Evolutionary conservation across 2,113 vertebrate species (phyloP).

Genomic region (Coptodon bakossiorum): DNA sequence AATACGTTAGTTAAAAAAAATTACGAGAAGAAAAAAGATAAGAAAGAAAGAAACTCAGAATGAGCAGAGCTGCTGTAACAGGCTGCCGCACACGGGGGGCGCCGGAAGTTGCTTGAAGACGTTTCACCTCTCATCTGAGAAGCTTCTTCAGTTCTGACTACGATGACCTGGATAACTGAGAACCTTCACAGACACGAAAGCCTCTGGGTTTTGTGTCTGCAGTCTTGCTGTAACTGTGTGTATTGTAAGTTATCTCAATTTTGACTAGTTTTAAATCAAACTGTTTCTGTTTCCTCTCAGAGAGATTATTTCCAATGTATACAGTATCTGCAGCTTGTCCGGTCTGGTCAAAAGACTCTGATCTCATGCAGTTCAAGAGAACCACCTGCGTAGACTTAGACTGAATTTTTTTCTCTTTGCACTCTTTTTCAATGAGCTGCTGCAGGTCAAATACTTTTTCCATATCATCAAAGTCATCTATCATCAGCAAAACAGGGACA

Average conservation of each 20-base stretch:
- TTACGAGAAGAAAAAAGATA: too few species aligned
- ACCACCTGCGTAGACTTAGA: conserved; percentile 72
- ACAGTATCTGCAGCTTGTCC: conserved; percentile 22
- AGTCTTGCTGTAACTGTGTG: too few species aligned
- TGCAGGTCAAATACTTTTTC: conserved; percentile 69
- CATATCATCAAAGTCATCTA: conserved; percentile 79
- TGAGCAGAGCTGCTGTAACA: too few species aligned
- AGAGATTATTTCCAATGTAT: conserved; percentile 65
- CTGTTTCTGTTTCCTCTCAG: conserved; percentile 64
- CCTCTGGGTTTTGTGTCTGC: too few species aligned
- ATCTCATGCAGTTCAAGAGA: conserved; percentile 80
- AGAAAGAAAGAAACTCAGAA: too few species aligned
- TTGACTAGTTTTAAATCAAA: conserved; percentile 76
- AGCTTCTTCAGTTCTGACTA: too few species aligned
- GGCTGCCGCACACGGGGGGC: too few species aligned
- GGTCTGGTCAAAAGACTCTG: conserved; percentile 48
- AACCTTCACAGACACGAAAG: too few species aligned
- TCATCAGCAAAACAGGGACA: conserved; percentile 76
- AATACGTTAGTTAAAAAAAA: too few species aligned
- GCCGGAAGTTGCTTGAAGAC: too few species aligned
- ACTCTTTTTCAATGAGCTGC: conserved; percentile 61
- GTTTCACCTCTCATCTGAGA: too few species aligned
- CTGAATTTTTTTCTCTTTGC: conserved; percentile 50
- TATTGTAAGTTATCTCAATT: conserved; percentile 70
- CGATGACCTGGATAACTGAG: too few species aligned